Evolutionary conservation across 53 echinoderm and acorn worm genomes (phyloP).

Genomic region (Hippasteria phrygiana): DNA sequence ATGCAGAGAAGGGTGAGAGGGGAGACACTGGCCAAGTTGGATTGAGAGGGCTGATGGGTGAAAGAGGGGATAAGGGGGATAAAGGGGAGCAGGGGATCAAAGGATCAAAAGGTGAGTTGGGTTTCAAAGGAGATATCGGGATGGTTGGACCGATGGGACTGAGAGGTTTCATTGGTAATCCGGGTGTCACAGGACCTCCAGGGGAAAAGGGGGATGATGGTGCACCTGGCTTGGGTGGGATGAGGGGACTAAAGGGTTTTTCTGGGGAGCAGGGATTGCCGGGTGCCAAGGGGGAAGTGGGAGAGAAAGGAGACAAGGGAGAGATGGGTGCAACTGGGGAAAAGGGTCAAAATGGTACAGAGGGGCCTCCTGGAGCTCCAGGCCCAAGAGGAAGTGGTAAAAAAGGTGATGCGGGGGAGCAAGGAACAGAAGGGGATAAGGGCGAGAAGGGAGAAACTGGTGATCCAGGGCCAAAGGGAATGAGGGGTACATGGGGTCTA

Average conservation of each 20-base stretch:
- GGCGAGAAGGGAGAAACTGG: constrained; percentile 27
- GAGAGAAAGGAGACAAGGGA: constrained; percentile 18
- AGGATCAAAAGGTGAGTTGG: constrained; percentile 47
- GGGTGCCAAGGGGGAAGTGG: constrained; percentile 3
- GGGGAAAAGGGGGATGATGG: constrained; percentile 46
- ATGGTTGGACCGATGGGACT: constrained; percentile 59
- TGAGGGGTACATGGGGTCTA: constrained; percentile 38
- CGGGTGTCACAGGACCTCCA: constrained; percentile 5
- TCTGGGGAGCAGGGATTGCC: constrained; percentile 16
- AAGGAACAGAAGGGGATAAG: constrained; percentile 9
- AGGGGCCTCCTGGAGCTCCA: constrained; percentile 18
- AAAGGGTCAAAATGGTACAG: constrained; percentile 35
- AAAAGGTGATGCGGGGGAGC: constrained; percentile 38
- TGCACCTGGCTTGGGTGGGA: constrained; percentile 11
- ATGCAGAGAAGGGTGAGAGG: constrained; percentile 38
- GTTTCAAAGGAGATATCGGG: constrained; percentile 52
- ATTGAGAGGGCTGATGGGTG: constrained; percentile 4
- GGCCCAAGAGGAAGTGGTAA: constrained; percentile 36
- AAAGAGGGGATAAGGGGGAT: constrained; percentile 20
- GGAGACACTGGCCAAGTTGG: constrained; percentile 18
- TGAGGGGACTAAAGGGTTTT: constrained; percentile 4
- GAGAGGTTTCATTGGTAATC: constrained; percentile 55
- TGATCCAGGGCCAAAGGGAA: constrained; percentile 25
- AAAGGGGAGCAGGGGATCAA: constrained; percentile 32
- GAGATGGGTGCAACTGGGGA: constrained; percentile 25